Evolutionary conservation across 2,113 vertebrate genomes (phyloP), one percentile per base, ranked within the genome.

Genomic region (Prinia subflava): DNA sequence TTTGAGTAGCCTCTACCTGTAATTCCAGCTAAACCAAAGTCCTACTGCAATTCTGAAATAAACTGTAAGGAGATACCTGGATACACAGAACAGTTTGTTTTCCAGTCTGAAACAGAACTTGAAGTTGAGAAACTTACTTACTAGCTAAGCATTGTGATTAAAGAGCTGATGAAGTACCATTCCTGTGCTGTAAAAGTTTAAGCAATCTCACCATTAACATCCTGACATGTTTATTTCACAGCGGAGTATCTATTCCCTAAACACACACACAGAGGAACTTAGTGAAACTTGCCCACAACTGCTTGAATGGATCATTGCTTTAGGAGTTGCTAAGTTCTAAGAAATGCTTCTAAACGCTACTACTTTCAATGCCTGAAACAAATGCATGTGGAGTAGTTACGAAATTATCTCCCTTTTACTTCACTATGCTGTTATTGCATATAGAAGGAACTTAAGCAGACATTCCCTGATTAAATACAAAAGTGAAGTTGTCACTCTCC

Each of bases 71-170:
- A 62, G 18, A 62, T 41, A 73, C 11, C 7, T 57, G n/a, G 16
- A 76, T 12, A 71, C 49, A 35, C 0, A 53, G 7, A 77, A 81
- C 8, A 69, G 19, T 33, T 69, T 83, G 21, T 41, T 80, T 92
- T 37, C 41, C 71, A 80, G 62, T 22, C 70, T 60, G 71, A 89
- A 83, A 89, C 6, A 44, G 33, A 95, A 94, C 41, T 6, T 90
- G 53, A 89, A 65, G 63, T 53, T 78, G 39, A 95, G 77, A 84
- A 95, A 91, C 65, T 70, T 73, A 86, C 31, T 89, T 76, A 91
- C 33, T 57, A 77, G 37, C 64, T 52, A 86, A 91, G 63, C 46
- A 76, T 5, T 74, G 21, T 20, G 55, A 89, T n/a, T 82, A 60
- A 86, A 77, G 35, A 92, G 68, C 71, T 87, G 86, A 90, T 49